phyloP scores from a whole-genome alignment of 2,797 vertebrate species.

The Oreochromis grahami region DNA sequence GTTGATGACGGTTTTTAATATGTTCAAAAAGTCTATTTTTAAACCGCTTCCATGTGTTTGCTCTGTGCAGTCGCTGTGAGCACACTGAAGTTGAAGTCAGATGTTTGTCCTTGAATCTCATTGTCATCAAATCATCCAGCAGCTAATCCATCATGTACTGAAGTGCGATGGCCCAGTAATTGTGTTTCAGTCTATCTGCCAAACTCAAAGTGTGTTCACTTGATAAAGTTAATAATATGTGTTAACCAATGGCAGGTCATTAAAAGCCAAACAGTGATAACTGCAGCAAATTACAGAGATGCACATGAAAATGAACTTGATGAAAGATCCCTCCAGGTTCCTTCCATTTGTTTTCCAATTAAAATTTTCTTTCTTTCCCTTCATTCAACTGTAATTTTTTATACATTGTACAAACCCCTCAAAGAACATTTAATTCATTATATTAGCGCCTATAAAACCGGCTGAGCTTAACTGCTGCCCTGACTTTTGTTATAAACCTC shows the following conservation, averaged over 20 bases:
- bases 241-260: not conserved
- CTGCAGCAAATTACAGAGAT: not conserved
- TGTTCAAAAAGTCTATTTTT: not conserved
- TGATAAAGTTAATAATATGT: not conserved
- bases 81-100: not conserved
- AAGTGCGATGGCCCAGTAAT: not conserved
- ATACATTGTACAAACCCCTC: not conserved
- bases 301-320: not conserved
- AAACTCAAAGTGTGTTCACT: not conserved
- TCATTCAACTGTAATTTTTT: not conserved
- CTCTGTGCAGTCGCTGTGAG: not conserved
- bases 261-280: not conserved
- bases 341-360: not conserved
- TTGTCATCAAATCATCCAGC: not conserved
- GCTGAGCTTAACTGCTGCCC: not conserved
- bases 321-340: not conserved
- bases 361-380: fast-evolving
- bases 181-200: not conserved
- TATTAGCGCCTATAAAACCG: not conserved
- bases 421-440: not conserved
- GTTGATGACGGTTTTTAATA: not conserved
- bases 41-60: not conserved
- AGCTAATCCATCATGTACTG: fast-evolving
- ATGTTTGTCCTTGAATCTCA: not conserved
- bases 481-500: not conserved